Conservation (phyloP, 2,888 invertebrate genomes). For the Halocaridina rubra region DNA sequence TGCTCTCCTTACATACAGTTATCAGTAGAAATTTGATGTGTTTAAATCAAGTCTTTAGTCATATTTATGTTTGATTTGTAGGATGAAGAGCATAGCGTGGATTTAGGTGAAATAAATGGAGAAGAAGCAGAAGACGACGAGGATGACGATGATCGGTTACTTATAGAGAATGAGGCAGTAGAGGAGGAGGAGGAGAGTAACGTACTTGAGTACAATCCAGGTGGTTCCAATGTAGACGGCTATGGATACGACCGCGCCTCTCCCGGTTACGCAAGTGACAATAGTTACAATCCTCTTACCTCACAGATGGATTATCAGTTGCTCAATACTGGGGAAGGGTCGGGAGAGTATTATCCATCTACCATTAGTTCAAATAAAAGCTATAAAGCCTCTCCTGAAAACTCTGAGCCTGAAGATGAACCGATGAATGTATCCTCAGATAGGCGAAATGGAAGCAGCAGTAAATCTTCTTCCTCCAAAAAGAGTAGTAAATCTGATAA, state of each 20-base stretch:
- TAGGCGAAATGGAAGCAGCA: slow-evolving; percentile 24
- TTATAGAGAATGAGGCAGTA: slow-evolving; percentile 42
- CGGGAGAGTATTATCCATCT: slow-evolving; percentile 27
- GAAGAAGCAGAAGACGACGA: slow-evolving; percentile 22
- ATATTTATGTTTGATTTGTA: no score
- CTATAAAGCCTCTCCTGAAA: background rate
- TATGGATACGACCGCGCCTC: background rate
- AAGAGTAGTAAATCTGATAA: slow-evolving; percentile 29
- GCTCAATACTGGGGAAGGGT: background rate
- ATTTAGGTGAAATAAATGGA: background rate
- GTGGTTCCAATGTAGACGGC: background rate
- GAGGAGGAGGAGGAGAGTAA: slow-evolving; percentile 21
- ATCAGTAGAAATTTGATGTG: no score
- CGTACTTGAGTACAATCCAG: background rate
- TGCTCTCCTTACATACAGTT: no score
- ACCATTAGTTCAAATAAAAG: background rate
- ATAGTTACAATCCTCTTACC: slow-evolving; percentile 49
- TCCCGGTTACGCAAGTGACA: background rate
- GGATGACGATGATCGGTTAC: slow-evolving; percentile 49
- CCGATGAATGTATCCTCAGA: background rate
- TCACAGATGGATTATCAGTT: slow-evolving; percentile 48
- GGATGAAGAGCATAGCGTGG: background rate
- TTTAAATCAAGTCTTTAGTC: no score
- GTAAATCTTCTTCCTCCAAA: background rate
- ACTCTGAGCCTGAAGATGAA: background rate